Conservation (phyloP, 2,888 invertebrate species). For the Osmoderma eremita region DNA sequence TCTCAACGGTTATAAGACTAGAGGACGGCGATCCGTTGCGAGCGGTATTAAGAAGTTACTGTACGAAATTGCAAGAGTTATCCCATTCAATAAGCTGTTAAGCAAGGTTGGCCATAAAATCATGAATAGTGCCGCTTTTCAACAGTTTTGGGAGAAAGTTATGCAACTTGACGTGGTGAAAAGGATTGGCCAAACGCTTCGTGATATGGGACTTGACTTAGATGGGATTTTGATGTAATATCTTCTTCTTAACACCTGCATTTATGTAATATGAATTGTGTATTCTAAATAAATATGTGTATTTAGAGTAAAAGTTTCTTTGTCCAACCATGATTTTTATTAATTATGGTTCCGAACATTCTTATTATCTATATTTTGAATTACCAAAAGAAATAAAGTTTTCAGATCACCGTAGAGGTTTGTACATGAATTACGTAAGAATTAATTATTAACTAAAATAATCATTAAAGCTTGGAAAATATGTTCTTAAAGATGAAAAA, state of each 20-base stretch:
- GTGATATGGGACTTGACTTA: constrained; percentile 50
- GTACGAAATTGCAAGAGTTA: constrained; percentile 49
- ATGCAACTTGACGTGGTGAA: constrained; percentile 48
- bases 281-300: no score
- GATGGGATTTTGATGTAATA: constrained; percentile 45
- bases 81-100: constrained; percentile 49
- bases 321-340: no score
- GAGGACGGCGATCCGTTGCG: background rate
- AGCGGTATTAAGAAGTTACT: constrained; percentile 41
- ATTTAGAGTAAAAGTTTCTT: no score
- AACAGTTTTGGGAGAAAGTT: constrained; percentile 49
- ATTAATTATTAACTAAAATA: no score
- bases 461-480: no score
- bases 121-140: constrained; percentile 49
- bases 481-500: no score
- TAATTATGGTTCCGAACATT: no score
- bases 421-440: no score
- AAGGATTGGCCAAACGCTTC: constrained; percentile 45
- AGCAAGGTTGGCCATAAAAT: constrained; percentile 47
- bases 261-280: no score
- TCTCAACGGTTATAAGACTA: constrained; percentile 38
- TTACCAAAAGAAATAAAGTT: no score
- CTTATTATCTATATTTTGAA: no score
- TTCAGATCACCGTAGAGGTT: no score
- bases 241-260: constrained; percentile 42